Base-by-base conservation (phyloP, 2,888 invertebrate genomes). In the Eutolmus rufibarbis region DNA sequence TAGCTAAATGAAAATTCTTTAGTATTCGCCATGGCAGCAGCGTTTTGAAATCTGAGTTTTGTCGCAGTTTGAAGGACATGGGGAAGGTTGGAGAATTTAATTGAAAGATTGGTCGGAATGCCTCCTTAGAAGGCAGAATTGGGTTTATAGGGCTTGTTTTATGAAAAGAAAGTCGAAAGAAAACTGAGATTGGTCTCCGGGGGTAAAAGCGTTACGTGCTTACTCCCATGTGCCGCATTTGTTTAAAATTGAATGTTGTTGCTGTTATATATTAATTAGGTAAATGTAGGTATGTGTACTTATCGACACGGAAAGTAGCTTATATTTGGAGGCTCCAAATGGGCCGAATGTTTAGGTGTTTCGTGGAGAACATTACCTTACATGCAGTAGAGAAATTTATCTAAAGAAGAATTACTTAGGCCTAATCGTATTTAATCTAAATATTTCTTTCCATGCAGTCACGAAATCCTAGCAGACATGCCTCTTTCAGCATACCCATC, bases 1-100 rank as follows among this genome's bases (percentile, higher is more conserved):
- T 79, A 34, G 79, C 79, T 79, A 79, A 79, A 79, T 79, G 79
- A 79, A 79, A 66, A 79, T 79, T 79, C 79, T 51, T 79, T 16
- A n/a, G 40, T 16, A 51, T 51, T 79, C 31, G 56, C 23, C 56
- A 79, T 51, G 79, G 31, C 79, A 66, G 79, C 79, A 23, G 4
- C 66, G n/a, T 79, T 79, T 79, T 31, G 79, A 79, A 51, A 51
- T 23, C 79, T 51, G 31, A 79, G 31, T 43, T 9, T 79, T 23
- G 37, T 43, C 43, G 3, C 37, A 23, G 19, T 66, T 28, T 66
- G 14, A 66, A 8, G 23, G 66, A 28, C 66, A 66, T n/a, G 66
- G 28, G 66, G 23, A 66, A 1, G 66, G 2, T 66, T 66, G 12
- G 23, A 28, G 28, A 66, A 66, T 66, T 66, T 23, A 66, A 66